Evolutionary conservation across 1,140 invertebrate species (phyloP), one percentile per base, ranked within the genome.

Genomic region (Hirudo medicinalis): DNA sequence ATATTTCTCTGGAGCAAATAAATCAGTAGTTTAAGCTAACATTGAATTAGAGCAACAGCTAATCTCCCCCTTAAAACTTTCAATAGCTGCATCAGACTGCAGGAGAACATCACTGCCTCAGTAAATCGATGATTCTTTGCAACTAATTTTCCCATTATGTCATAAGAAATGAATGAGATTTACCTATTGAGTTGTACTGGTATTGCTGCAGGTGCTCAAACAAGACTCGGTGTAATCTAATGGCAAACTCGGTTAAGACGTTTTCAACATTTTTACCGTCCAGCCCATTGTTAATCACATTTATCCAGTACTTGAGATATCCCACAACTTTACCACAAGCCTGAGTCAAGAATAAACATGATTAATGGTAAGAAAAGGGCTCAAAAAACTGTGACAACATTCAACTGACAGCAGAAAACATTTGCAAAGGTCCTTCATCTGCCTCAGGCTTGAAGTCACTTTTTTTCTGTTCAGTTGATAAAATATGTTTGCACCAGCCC

Each of bases 131-230:
- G 19, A 69, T 76, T 76, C 78, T 32, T 25, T 20, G 54, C 36
- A 36, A 36, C 2, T 36, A 36, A 36, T 20, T 22, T 68, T 29
- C 17, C 0, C 67, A 73, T 25, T 20, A 57, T 25, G 13, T 70
- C 13, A 69, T 8, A 2, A 40, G 4, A 72, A 17, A n/a, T 8
- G 3, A 19, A 43, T 11, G 29, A 22, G 20, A 69, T 75, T 74
- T 77, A 89, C 90, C 95, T 72, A 92, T 88, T 25, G 91, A 91
- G 83, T 93, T 97, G 78, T 95, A 99, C 78, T 93, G 91, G 85
- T 92, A 97, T 76, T 92, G 90, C 75, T 91, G 88, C 55, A 98
- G 83, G 83, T 99, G 95, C 76, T 97, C 93, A 77, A 93, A 94
- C 70, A 98, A 89, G n/a, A 93, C 88, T 72, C 92, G 84, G 82